phyloP scores from a whole-genome alignment of 1,140 invertebrate species.

The Lucilia sericata region DNA sequence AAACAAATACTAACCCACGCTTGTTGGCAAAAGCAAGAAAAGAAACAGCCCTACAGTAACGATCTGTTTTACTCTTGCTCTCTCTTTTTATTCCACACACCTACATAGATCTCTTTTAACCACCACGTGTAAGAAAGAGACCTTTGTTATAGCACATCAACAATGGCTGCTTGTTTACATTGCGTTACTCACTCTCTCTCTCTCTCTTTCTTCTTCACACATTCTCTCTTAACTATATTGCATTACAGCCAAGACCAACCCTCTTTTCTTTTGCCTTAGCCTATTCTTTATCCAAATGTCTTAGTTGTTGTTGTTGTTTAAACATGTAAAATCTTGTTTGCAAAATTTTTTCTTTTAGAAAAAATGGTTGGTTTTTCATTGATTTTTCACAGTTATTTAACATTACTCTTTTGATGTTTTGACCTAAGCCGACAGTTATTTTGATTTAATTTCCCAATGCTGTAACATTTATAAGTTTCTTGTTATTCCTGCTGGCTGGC shows the following conservation, averaged over 20 bases:
- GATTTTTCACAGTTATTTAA: slow-evolving; percentile 46
- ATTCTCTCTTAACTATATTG: not conserved
- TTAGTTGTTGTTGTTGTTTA: not conserved
- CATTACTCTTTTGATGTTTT: slow-evolving; percentile 38
- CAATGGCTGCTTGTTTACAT: slow-evolving; percentile 32
- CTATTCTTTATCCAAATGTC: not conserved
- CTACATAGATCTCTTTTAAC: not conserved
- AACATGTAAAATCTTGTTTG: slow-evolving; percentile 31
- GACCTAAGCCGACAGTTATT: slow-evolving; percentile 39
- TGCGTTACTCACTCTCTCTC: not conserved
- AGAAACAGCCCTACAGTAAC: not conserved
- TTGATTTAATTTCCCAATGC: slow-evolving; percentile 35
- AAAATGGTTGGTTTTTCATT: slow-evolving; percentile 43
- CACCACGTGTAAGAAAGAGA: not conserved
- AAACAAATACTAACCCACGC: not conserved
- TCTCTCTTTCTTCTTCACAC: not conserved
- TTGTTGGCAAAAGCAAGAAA: not conserved
- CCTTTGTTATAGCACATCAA: not conserved
- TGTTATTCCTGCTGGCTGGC: not conserved
- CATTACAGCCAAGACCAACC: not conserved
- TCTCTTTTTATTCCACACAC: not conserved
- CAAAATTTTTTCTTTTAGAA: too few relatives aligned
- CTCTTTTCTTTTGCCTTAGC: not conserved
- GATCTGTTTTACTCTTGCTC: not conserved
- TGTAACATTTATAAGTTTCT: not conserved